Base-by-base conservation (phyloP, 2,888 invertebrate species). In the Alcis repandata region DNA sequence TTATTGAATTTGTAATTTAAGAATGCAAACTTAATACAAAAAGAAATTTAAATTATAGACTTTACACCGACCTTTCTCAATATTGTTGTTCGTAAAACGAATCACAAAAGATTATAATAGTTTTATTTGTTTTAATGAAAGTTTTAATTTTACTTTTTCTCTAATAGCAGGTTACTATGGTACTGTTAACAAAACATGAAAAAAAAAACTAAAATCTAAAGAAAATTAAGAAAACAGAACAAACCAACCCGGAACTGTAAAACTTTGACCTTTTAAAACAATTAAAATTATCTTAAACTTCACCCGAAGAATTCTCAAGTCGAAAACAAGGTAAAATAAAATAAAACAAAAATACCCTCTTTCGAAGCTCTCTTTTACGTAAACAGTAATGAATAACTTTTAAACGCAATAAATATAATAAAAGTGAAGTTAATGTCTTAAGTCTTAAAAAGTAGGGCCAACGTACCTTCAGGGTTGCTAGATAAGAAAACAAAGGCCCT, bases 391-490 rank as follows among this genome's bases (percentile, higher is more conserved):
- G 54, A 64, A 64, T 36, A 38, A 36, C 27, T 49, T 59, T 36
- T 38, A 51, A 36, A 36, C 19, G 19, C 19, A 45, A 43, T 58
- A 54, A 56, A 48, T 22, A 59, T 68, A 73, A 75, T 77, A 78
- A 79, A 76, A 74, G 56, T 61, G 60, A 63, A 61, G 63, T 68
- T 57, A 57, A 71, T 70, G 68, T 78, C 78, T 80, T 75, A 77
- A 76, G 68, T 74, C 79, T 86, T 83, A 86, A 83, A 88, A 87
- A 86, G 27, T 27, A 79, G 76, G 80, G 86, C 80, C 79, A 90
- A 88, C 71, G 90, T 70, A 84, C 92, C 78, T 87, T 91, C 92
- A 92, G 87, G 92, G 92, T 84, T 84, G 72, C 4, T 20, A 75
- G 86, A 87, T 88, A 87, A 86, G 77, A 71, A 75, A 74, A 85